Evolutionary conservation across 2,888 invertebrate genomes (phyloP).

Genomic region (Nymphalis c-album): DNA sequence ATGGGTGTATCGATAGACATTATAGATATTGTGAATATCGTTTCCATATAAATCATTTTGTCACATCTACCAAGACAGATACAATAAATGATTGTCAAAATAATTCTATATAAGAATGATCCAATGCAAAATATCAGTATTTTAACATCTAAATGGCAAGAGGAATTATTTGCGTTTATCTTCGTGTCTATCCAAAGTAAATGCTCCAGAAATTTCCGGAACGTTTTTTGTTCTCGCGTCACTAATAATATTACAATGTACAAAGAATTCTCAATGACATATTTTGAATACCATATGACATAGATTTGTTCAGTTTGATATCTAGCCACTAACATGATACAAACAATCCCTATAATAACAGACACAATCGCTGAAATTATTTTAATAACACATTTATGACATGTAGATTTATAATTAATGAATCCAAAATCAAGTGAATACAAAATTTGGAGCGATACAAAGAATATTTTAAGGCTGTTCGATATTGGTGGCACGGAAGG

Average conservation of each 20-base stretch:
- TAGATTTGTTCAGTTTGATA: not conserved
- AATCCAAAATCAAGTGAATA: constrained; percentile 1
- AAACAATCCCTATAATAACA: not conserved
- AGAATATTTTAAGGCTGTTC: not conserved
- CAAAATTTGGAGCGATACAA: not conserved
- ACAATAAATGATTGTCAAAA: not conserved
- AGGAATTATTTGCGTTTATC: not conserved
- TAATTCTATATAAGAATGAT: not conserved
- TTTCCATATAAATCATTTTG: not conserved
- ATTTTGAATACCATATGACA: not conserved
- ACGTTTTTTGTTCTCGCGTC: not conserved
- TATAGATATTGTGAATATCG: not conserved
- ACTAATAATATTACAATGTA: not conserved
- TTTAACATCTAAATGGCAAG: constrained; percentile 10
- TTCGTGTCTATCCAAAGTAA: not conserved
- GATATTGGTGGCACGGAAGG: not conserved
- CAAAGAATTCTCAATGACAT: not conserved
- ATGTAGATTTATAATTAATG: not conserved
- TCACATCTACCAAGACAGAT: not conserved
- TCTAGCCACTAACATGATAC: not conserved
- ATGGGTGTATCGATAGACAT: not conserved
- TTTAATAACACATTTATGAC: not conserved
- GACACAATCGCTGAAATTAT: not conserved
- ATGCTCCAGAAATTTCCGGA: constrained; percentile 2
- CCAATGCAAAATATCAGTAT: not conserved